phyloP scores from a whole-genome alignment of 2,113 vertebrate genomes.

The Hylia prasina region DNA sequence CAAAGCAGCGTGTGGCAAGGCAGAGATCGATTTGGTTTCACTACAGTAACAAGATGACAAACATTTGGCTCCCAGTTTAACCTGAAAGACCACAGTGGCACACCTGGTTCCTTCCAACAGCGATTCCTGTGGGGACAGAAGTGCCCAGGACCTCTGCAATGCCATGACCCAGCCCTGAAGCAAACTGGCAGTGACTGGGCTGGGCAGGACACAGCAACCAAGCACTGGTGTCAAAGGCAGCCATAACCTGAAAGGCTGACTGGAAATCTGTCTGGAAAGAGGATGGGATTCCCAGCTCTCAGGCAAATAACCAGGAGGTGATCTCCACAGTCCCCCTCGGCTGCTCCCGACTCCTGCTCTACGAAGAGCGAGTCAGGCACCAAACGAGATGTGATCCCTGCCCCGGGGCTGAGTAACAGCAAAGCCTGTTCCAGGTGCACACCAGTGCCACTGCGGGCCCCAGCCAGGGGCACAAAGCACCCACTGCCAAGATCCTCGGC shows the following conservation, averaged over 20 bases:
- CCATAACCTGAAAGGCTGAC: not conserved
- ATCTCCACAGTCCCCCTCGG: not conserved
- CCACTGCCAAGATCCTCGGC: not conserved
- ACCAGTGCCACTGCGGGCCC: not conserved
- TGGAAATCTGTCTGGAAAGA: not conserved
- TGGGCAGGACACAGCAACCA: not conserved
- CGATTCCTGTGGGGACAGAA: rapidly evolving
- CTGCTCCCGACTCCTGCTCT: not conserved
- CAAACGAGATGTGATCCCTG: rapidly evolving
- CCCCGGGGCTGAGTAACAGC: not conserved
- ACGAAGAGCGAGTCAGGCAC: rapidly evolving
- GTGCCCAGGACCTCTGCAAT: not conserved
- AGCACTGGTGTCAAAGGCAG: not conserved
- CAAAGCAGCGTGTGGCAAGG: not conserved
- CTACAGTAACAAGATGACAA: not conserved
- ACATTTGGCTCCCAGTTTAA: not conserved
- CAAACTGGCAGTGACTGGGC: not conserved
- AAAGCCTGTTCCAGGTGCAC: not conserved
- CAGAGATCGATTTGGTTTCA: not conserved
- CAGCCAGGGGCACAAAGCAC: not conserved
- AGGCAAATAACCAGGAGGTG: not conserved
- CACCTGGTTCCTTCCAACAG: not conserved
- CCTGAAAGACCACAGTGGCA: not conserved
- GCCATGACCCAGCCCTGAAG: not conserved
- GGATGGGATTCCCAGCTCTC: not conserved